These are phyloP conservation scores for Chionis minor DNA, from an alignment of 2,113 vertebrate species.

Conservation along the genomic window DNA sequence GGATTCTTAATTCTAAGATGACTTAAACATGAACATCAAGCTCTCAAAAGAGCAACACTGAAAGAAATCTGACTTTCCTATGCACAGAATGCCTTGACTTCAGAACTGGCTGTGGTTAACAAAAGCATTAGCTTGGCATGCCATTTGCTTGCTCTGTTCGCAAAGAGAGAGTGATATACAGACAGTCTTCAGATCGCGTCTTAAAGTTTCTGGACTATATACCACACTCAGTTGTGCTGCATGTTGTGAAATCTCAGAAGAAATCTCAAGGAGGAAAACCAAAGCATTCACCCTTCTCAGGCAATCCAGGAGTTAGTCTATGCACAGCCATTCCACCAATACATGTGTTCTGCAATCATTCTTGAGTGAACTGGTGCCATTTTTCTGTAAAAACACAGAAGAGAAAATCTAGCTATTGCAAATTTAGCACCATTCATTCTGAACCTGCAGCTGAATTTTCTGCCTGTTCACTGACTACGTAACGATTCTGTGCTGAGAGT, in stretches of 20 bases:
- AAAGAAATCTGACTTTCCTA: slow-evolving; percentile 4
- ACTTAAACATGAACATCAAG: slow-evolving; percentile 3
- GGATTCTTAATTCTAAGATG: neutral
- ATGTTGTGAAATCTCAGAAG: neutral
- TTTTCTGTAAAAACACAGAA: neutral
- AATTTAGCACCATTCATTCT: neutral
- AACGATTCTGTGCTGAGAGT: neutral
- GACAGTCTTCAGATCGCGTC: neutral
- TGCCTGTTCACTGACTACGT: neutral
- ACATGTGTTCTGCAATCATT: neutral
- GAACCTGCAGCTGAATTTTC: neutral
- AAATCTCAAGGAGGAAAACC: neutral
- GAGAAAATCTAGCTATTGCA: neutral
- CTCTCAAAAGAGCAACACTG: neutral
- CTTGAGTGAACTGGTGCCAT: neutral
- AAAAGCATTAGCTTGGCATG: neutral
- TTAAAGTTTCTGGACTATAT: neutral
- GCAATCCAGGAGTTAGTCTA: neutral
- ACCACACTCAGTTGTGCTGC: neutral
- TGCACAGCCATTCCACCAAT: neutral
- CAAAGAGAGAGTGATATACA: neutral
- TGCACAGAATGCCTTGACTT: neutral
- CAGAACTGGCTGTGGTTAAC: neutral
- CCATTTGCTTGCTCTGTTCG: neutral
- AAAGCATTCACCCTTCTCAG: neutral